phyloP scores from a whole-genome alignment of 2,888 invertebrate species.

The Xestia sexstrigata region DNA sequence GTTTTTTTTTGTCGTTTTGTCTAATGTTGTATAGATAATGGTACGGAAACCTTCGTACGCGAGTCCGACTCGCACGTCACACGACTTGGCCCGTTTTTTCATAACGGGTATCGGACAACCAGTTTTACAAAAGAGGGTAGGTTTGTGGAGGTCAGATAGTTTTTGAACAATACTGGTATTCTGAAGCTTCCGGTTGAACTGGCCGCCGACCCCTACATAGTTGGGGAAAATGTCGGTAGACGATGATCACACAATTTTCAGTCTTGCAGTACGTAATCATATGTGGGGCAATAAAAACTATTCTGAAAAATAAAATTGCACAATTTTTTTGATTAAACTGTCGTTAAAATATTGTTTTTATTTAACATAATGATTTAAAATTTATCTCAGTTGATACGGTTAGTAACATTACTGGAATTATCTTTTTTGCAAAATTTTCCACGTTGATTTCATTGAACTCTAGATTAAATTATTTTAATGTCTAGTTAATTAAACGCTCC shows the following conservation, averaged over 20 bases:
- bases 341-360: constrained; percentile 22
- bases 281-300: constrained; percentile 20
- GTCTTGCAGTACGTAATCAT: neutral
- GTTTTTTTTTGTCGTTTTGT: too few species aligned
- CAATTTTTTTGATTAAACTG: neutral
- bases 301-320: neutral
- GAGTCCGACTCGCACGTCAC: too few species aligned
- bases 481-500: neutral
- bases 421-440: constrained; percentile 42
- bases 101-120: neutral
- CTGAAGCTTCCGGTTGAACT: neutral
- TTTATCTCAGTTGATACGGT: constrained; percentile 13
- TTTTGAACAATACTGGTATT: neutral
- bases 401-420: neutral
- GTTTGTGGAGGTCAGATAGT: neutral
- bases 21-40: too few species aligned
- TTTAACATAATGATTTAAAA: constrained; percentile 21
- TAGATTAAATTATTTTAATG: neutral
- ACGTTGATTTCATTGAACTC: constrained; percentile 39
- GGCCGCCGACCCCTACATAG: neutral
- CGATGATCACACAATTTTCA: neutral
- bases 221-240: neutral
- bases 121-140: neutral
- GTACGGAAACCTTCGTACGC: too few species aligned
- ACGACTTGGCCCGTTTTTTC: neutral